phyloP scores from a whole-genome alignment of 2,113 vertebrate species.

The Cichladusa arquata region DNA sequence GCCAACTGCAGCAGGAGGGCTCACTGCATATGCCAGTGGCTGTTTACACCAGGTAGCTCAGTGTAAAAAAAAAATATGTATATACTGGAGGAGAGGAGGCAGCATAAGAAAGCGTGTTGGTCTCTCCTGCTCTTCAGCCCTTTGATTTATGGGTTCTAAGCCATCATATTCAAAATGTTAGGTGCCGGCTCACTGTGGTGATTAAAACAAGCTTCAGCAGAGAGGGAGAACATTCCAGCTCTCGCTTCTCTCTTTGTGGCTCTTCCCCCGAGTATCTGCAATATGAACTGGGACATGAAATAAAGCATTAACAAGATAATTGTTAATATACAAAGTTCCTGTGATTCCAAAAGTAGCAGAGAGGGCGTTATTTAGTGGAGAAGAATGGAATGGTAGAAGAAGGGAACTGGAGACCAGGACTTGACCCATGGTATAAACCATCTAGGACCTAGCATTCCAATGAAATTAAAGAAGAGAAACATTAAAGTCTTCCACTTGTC shows the following conservation, averaged over 20 bases:
- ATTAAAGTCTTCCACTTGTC: background rate
- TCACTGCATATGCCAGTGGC: background rate
- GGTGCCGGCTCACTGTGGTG: rapidly evolving
- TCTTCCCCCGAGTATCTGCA: background rate
- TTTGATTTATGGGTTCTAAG: background rate
- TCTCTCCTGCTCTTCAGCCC: background rate
- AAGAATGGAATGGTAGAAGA: background rate
- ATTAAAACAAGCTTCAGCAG: background rate
- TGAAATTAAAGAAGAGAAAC: background rate
- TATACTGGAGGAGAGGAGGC: background rate
- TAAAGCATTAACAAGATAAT: background rate
- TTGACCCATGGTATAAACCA: background rate
- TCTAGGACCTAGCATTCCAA: background rate
- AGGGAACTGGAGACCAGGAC: background rate
- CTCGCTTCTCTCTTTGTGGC: background rate
- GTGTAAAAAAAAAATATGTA: background rate
- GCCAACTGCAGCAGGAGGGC: rapidly evolving
- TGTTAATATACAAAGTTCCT: background rate
- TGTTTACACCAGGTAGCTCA: background rate
- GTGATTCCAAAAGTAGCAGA: background rate
- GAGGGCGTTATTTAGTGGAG: background rate
- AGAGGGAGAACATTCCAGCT: background rate
- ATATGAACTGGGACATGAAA: background rate
- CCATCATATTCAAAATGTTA: background rate
- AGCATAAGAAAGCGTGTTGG: background rate